Evolutionary conservation across 1,140 invertebrate species (phyloP).

Genomic region (Berghia stephanieae): DNA sequence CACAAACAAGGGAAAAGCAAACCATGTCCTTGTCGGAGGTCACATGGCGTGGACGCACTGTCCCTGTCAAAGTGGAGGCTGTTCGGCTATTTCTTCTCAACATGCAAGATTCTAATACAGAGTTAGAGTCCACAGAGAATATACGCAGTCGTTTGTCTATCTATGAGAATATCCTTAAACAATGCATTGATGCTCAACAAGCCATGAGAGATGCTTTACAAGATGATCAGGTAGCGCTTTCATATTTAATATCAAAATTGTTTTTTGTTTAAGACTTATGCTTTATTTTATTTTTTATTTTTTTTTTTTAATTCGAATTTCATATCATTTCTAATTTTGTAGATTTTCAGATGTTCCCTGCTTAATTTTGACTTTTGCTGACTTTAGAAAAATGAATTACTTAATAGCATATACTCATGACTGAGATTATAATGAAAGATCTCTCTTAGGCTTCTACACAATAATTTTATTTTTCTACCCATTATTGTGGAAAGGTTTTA

Average conservation of each 20-base stretch:
- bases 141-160: conserved; percentile 68
- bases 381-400: too few species aligned
- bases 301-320: neutral
- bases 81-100: conserved; percentile 81
- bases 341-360: too few species aligned
- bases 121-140: conserved; percentile 74
- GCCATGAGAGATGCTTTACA: conserved; percentile 84
- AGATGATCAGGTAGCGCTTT: conserved; percentile 73
- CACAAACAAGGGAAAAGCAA: conserved; percentile 84
- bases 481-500: too few species aligned
- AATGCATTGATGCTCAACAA: conserved; percentile 93
- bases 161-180: conserved; percentile 90
- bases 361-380: too few species aligned
- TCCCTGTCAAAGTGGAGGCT: conserved; percentile 85
- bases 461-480: too few species aligned
- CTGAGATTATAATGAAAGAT: too few species aligned
- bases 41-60: conserved; percentile 82
- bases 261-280: neutral
- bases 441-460: too few species aligned
- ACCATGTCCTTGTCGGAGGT: conserved; percentile 83
- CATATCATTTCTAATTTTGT: neutral
- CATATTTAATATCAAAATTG: neutral
- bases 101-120: conserved; percentile 80
- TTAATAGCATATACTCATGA: too few species aligned
- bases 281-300: neutral